These are phyloP conservation scores for Phyllostomus hastatus DNA, from an alignment of 2,113 vertebrate species.

Conservation along the genomic window DNA sequence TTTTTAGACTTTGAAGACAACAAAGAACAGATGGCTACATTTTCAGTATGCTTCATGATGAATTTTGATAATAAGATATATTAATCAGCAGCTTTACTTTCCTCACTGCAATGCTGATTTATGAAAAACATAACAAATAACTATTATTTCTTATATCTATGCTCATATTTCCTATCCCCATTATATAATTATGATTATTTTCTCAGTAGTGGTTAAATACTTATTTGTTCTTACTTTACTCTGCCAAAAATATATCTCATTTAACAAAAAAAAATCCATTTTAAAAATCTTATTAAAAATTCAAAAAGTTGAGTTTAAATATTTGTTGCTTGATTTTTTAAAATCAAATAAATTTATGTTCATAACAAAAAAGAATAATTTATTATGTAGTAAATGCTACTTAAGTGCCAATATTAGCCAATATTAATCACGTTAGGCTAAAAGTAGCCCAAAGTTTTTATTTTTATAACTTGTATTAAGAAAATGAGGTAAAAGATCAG, in stretches of 20 bases:
- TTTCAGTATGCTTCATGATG: background rate
- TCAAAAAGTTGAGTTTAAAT: background rate
- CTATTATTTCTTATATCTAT: background rate
- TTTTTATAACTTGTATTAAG: background rate
- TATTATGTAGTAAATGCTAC: background rate
- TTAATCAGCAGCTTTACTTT: background rate
- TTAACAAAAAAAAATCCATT: background rate
- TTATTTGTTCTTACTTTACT: slow-evolving; percentile 15
- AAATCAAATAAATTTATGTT: background rate
- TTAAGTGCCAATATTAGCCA: background rate
- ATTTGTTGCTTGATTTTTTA: background rate
- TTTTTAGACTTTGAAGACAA: slow-evolving; percentile 9
- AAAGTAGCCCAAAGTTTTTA: background rate
- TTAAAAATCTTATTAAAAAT: background rate
- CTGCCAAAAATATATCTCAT: background rate
- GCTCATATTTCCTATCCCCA: background rate
- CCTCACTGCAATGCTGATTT: background rate
- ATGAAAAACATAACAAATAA: background rate
- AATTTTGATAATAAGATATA: background rate
- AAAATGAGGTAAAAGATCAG: background rate
- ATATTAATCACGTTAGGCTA: background rate
- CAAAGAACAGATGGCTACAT: background rate
- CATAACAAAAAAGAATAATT: background rate
- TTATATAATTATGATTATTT: background rate
- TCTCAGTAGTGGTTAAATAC: background rate